phyloP scores from a whole-genome alignment of 1,140 invertebrate species.

The Campoletis sonorensis region DNA sequence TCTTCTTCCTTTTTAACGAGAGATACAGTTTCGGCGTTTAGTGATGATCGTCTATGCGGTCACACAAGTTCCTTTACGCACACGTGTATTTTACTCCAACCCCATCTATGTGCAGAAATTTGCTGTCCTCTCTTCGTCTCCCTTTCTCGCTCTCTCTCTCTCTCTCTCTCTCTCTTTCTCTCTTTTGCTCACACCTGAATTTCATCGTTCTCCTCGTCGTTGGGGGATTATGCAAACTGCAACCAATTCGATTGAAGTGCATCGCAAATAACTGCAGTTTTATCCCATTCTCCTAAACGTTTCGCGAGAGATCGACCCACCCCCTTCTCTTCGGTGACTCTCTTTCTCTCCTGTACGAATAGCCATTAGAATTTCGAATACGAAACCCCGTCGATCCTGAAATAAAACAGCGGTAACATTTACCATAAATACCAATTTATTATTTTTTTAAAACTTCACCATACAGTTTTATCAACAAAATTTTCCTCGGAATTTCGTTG shows the following conservation, averaged over 20 bases:
- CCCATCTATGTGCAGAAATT: background rate
- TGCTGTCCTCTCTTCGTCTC: background rate
- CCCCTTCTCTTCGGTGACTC: background rate
- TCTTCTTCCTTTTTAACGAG: background rate
- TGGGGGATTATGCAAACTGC: conserved; percentile 74
- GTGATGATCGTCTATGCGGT: conserved; percentile 10
- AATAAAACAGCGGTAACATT: background rate
- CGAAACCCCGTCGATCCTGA: conserved; percentile 45
- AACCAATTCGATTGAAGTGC: conserved; percentile 75
- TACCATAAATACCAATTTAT: no score
- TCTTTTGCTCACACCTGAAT: background rate
- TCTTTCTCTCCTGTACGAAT: conserved; percentile 56
- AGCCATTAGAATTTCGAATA: conserved; percentile 71
- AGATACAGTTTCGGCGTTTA: background rate
- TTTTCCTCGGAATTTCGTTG: no score
- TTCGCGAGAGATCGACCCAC: conserved; percentile 40
- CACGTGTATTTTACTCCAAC: background rate
- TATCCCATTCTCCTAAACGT: conserved; percentile 71
- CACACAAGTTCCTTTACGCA: background rate
- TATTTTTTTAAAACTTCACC: no score
- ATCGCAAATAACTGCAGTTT: conserved; percentile 75
- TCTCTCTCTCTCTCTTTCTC: background rate
- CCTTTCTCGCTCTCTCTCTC: background rate
- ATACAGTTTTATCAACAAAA: no score
- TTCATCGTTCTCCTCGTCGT: conserved; percentile 55